A percentile compares a stretch with the other conserved stretches of the same genome.
Evolutionary conservation across 2,797 vertebrate genomes (phyloP).

Genomic region (Megaceryle alcyon): DNA sequence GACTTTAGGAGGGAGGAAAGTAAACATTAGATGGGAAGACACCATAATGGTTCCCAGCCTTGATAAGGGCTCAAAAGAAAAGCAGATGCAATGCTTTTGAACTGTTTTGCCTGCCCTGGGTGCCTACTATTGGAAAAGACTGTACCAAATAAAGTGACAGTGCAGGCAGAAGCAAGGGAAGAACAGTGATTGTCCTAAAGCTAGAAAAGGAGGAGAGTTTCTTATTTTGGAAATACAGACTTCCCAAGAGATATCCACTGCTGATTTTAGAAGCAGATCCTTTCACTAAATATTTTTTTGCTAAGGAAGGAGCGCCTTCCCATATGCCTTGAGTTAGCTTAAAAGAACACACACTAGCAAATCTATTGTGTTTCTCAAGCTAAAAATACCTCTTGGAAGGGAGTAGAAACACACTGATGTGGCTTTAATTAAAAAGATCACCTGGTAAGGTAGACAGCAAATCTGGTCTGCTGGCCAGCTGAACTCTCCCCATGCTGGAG

Average conservation of each 20-base stretch:
- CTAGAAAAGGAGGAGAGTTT: not conserved
- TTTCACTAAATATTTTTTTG: conserved; percentile 49
- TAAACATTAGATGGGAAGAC: not conserved
- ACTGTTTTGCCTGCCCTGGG: not conserved
- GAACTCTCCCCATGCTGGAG: not conserved
- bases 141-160: not conserved
- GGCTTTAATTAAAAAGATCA: not conserved
- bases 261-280: not conserved
- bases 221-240: not conserved
- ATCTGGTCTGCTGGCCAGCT: not conserved
- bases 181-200: not conserved
- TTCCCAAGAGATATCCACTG: not conserved
- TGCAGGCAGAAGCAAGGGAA: not conserved
- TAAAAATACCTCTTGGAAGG: not conserved
- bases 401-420: not conserved
- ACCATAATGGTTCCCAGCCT: not conserved
- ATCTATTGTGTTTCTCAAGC: not conserved
- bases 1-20: not conserved
- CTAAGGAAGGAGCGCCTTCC: not conserved
- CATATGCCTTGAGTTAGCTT: not conserved
- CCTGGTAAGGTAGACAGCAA: not conserved
- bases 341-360: not conserved
- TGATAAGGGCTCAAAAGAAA: not conserved
- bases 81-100: not conserved
- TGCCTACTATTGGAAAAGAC: not conserved